Percentiles rank a stretch among this genome's conserved stretches.
phyloP scores from a whole-genome alignment of 2,888 invertebrate species.

The Melinopterus prodromus region DNA sequence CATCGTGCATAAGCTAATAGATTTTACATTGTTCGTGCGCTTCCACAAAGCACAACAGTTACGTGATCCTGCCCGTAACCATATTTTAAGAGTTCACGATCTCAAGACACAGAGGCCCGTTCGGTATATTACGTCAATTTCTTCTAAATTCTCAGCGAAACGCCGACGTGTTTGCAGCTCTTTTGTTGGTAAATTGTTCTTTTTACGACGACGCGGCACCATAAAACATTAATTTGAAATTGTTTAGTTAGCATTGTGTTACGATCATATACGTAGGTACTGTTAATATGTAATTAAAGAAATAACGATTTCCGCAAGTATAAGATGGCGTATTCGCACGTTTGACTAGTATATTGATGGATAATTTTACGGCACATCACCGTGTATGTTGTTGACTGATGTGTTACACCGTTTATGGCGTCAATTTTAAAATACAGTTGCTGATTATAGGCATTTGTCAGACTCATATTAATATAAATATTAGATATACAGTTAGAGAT shows the following conservation, averaged over 20 bases:
- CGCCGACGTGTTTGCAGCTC: neutral
- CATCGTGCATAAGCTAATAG: neutral
- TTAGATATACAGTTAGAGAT: neutral
- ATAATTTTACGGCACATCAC: neutral
- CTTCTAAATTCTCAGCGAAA: neutral
- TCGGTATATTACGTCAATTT: constrained; percentile 4
- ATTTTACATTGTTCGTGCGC: neutral
- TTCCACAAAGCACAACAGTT: neutral
- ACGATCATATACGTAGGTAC: neutral
- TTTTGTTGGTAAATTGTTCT: neutral
- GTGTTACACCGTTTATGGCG: neutral
- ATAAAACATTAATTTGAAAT: neutral
- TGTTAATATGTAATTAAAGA: neutral
- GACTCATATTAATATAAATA: neutral
- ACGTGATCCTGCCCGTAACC: no score
- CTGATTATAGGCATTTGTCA: neutral
- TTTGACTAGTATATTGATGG: neutral
- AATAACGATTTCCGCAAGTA: neutral
- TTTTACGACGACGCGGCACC: neutral
- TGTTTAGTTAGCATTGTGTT: neutral
- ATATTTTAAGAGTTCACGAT: neutral
- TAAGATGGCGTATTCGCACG: neutral
- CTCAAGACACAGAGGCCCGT: neutral
- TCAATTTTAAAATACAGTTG: neutral
- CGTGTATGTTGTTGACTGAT: neutral